A percentile compares a stretch with the other conserved stretches of the same genome.
Conservation (phyloP, 2,888 invertebrate species). For the Stratiomys singularior region DNA sequence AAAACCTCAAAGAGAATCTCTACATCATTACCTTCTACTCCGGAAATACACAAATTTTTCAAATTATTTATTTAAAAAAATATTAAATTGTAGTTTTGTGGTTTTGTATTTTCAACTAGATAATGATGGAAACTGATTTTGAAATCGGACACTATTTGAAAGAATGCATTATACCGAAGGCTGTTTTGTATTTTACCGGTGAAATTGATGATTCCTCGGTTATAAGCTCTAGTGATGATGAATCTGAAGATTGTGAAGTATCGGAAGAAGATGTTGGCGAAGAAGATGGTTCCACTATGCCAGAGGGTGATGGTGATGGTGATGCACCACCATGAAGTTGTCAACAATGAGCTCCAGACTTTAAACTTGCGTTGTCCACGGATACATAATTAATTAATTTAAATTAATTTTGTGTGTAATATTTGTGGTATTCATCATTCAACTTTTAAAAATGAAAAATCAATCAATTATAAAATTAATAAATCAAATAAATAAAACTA, state of each 20-base stretch:
- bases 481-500: too few species aligned
- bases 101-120: conserved; percentile 23
- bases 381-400: too few species aligned
- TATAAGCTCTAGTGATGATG: conserved; percentile 34
- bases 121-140: conserved; percentile 78
- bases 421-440: too few species aligned
- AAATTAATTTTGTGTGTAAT: too few species aligned
- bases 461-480: too few species aligned
- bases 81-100: neutral
- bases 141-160: conserved; percentile 98
- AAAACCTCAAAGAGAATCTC: too few species aligned
- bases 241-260: conserved; percentile 67
- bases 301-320: conserved; percentile 54
- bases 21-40: too few species aligned
- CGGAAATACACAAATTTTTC: too few species aligned
- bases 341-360: too few species aligned
- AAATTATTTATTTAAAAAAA: neutral
- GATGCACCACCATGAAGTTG: too few species aligned
- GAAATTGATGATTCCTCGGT: conserved; percentile 71
- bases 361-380: too few species aligned
- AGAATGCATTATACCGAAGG: conserved; percentile 94
- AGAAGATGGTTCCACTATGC: conserved; percentile 59
- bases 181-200: conserved; percentile 95
- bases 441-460: too few species aligned
- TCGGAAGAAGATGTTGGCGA: conserved; percentile 71